phyloP scores from a whole-genome alignment of 2,797 vertebrate genomes.

The Sphenodon punctatus region DNA sequence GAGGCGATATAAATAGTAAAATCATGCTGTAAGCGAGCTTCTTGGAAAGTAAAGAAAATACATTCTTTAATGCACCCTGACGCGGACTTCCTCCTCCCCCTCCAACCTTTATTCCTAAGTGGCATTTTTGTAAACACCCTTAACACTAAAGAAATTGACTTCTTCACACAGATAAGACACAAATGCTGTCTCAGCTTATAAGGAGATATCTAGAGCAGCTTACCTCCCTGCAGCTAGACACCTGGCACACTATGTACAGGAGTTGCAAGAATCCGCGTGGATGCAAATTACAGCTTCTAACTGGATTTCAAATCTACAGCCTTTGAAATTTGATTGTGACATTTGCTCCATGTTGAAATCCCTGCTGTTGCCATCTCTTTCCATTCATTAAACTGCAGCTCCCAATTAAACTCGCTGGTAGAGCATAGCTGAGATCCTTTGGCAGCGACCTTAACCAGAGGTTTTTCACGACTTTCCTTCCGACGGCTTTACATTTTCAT shows the following conservation, averaged over 20 bases:
- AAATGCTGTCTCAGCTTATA: slow-evolving; percentile 20
- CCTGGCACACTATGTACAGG: slow-evolving; percentile 19
- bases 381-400: slow-evolving; percentile 77
- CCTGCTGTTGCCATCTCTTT: slow-evolving; percentile 70
- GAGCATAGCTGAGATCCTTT: slow-evolving; percentile 78
- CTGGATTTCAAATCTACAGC: slow-evolving; percentile 27
- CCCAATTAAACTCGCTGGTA: slow-evolving; percentile 76
- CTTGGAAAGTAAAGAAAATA: slow-evolving; percentile 61
- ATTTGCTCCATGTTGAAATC: slow-evolving; percentile 57
- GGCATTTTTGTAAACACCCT: slow-evolving; percentile 47
- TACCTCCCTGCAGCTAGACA: slow-evolving; percentile 14
- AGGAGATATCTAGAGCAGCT: slow-evolving; percentile 26
- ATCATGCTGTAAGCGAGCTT: slow-evolving; percentile 50
- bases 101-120: slow-evolving; percentile 44
- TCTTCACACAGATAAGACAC: neutral
- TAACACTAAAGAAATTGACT: slow-evolving; percentile 30
- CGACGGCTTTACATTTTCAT: slow-evolving; percentile 71
- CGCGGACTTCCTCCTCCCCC: slow-evolving; percentile 42
- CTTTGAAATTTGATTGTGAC: slow-evolving; percentile 66
- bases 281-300: slow-evolving; percentile 33
- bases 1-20: slow-evolving; percentile 74
- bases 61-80: slow-evolving; percentile 48
- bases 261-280: neutral
- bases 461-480: slow-evolving; percentile 75
- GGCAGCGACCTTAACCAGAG: slow-evolving; percentile 69